phyloP scores from a whole-genome alignment of 2,113 vertebrate species.

The Chitala chitala region DNA sequence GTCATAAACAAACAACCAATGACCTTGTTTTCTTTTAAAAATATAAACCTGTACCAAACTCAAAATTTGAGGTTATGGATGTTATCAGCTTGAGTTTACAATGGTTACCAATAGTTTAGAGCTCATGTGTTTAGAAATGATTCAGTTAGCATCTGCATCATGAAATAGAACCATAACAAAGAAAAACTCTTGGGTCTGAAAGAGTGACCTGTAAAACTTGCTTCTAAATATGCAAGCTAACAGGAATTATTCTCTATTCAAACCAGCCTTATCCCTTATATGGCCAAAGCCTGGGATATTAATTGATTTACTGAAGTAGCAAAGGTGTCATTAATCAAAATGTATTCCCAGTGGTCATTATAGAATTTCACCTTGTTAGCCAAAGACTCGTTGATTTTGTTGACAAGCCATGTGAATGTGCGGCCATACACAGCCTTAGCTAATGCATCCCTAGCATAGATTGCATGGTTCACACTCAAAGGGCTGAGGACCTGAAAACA shows the following conservation, averaged over 20 bases:
- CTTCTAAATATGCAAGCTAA: too few species aligned
- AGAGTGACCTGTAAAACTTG: too few species aligned
- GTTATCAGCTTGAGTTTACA: too few species aligned
- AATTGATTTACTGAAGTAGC: neutral
- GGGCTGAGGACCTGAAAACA: slow-evolving; percentile 79
- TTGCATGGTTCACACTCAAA: slow-evolving; percentile 72
- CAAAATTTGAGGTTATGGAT: neutral
- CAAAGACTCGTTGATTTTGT: slow-evolving; percentile 82
- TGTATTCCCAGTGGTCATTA: neutral
- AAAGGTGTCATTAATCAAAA: too few species aligned
- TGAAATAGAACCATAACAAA: too few species aligned
- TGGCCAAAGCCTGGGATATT: neutral
- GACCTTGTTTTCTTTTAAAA: neutral
- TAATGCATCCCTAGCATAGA: slow-evolving; percentile 80
- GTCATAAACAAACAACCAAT: neutral
- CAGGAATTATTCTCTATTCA: too few species aligned
- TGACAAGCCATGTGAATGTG: slow-evolving; percentile 91
- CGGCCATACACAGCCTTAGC: slow-evolving; percentile 88
- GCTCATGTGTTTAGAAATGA: neutral
- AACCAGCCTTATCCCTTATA: too few species aligned
- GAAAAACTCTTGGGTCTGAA: too few species aligned
- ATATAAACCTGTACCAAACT: neutral
- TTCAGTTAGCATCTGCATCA: neutral
- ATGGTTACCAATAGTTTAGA: neutral
- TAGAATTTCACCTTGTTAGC: slow-evolving; percentile 74